Base-by-base conservation (phyloP, 2,113 vertebrate species). In the Danio rerio region DNA sequence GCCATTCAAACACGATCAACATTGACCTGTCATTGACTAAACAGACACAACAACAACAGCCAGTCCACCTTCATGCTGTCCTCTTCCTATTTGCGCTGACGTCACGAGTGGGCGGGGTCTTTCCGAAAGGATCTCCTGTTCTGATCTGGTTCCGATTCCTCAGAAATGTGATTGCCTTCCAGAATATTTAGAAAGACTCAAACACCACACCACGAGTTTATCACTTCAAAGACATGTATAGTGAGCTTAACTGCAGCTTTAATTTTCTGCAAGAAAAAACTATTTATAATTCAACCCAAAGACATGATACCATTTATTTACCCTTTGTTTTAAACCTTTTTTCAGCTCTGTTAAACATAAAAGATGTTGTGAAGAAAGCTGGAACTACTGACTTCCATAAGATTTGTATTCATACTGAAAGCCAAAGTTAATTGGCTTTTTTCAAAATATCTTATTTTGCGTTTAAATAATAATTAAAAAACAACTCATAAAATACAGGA, bases 1-100 rank as follows among this genome's bases (percentile, higher is more conserved):
- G 77, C 84, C 84, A 86, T 86, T 86, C 84, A 76, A 80, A n/a
- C 72, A 18, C 21, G 42, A 76, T 65, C 49, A 74, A 20, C 3
- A 21, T 47, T 31, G 58, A 65, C 5, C 7, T 73, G 50, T 58
- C 83, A 80, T 75, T 31, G 7, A 65, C 52, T n/a, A 31, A 52
- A 42, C 3, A 16, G 21, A 0, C 43, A 45, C 20, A 43, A 69
- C 42, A 43, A 69, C 42, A 62, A 55, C 13, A 55, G 15, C n/a
- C 3, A 8, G 1, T n/a, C n/a, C 45, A 13, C 66, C 11, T 52
- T 6, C 20, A 31, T n/a, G 12, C 42, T 16, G 18, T 18, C 20
- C 9, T 15, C 52, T 75, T 80, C 83, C 83, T 74, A 40, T 42
- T 80, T 42, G 15, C 16, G 2, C 5, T n/a, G 70, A 76, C 78